Evolutionary conservation across 2,113 vertebrate species (phyloP), one percentile per base, ranked within the genome.

Genomic region (Otocyon megalotis): DNA sequence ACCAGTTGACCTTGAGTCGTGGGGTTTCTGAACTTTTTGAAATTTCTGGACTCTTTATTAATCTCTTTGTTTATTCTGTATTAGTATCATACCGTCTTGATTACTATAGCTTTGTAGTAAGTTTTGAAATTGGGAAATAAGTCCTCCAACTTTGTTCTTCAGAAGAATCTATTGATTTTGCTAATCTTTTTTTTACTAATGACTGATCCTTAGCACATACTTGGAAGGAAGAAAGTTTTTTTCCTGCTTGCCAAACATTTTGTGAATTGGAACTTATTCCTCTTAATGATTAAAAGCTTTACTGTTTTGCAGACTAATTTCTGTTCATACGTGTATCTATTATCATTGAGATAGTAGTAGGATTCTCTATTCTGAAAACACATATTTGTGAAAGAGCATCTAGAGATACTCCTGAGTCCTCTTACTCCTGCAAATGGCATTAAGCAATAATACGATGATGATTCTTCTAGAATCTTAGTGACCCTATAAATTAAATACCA

Each of bases 111-210:
- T 81, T 81, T 83, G 32, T 79, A 54, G 35, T 88, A 54, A 72
- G 12, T 93, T 93, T 80, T 96, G 48, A 80, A 95, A 63, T 72
- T 60, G 50, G 79, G n/a, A 82, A 79, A 32, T 80, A 53, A 85
- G 2, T 60, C 32, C 60, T 83, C 28, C 37, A 37, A 5, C 54
- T 24, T 60, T 54, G 32, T 71, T 93, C n/a, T 80, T 71, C 37
- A 77, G n/a, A 83, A 71, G 19, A 84, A 67, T 22, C 24, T 88
- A 5, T 60, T 94, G 87, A 67, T 37, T 96, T 88, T 88, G 26
- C 67, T 94, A 3, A 15, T 35, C 30, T 81, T 95, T 43, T 43
- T 43, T 43, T 84, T 43, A 22, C 43, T 76, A 37, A 84, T 77
- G 26, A 50, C 14, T 77, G 84, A 65, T 48, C 14, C n/a, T 72